Evolutionary conservation across 1,140 invertebrate species (phyloP).

Genomic region (Drosophila cardini): DNA sequence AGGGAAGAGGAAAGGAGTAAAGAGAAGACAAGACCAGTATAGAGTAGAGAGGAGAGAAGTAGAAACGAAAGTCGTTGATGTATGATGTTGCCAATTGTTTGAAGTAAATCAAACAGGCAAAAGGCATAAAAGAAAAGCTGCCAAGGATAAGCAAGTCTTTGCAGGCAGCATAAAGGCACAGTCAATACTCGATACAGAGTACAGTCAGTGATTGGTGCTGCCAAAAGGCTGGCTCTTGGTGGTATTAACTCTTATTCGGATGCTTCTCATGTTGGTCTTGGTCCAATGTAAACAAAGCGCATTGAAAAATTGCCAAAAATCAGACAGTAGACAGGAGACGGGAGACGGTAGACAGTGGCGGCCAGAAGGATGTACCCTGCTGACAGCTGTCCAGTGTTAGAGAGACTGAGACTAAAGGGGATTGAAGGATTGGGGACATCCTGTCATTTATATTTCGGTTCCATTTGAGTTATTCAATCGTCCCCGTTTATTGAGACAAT

Average conservation of each 20-base stretch:
- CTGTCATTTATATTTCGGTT: conserved; percentile 72
- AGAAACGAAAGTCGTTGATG: conserved; percentile 71
- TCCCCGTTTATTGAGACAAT: conserved; percentile 38
- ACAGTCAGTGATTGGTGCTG: conserved; percentile 13
- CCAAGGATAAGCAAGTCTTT: conserved; percentile 52
- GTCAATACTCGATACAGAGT: conserved; percentile 36
- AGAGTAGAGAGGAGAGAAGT: conserved; percentile 20
- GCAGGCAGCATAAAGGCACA: conserved; percentile 64
- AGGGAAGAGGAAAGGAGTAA: conserved; percentile 17
- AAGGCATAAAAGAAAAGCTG: conserved; percentile 19
- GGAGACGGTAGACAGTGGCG: conserved; percentile 32
- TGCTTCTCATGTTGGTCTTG: conserved; percentile 26
- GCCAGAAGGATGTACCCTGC: conserved; percentile 46
- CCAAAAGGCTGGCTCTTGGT: conserved; percentile 29
- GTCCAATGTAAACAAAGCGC: conserved; percentile 68
- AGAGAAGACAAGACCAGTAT: conserved; percentile 29
- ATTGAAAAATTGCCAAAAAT: conserved; percentile 79
- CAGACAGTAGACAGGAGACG: conserved; percentile 10
- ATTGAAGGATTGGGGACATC: conserved; percentile 14
- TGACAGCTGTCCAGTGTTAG: conserved; percentile 51
- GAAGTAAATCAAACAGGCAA: conserved; percentile 76
- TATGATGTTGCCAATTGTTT: conserved; percentile 83
- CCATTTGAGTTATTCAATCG: conserved; percentile 72
- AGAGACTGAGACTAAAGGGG: background rate
- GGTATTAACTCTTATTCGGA: conserved; percentile 40